Conservation (phyloP, 2,113 vertebrate species). For the Antidorcas marsupialis region DNA sequence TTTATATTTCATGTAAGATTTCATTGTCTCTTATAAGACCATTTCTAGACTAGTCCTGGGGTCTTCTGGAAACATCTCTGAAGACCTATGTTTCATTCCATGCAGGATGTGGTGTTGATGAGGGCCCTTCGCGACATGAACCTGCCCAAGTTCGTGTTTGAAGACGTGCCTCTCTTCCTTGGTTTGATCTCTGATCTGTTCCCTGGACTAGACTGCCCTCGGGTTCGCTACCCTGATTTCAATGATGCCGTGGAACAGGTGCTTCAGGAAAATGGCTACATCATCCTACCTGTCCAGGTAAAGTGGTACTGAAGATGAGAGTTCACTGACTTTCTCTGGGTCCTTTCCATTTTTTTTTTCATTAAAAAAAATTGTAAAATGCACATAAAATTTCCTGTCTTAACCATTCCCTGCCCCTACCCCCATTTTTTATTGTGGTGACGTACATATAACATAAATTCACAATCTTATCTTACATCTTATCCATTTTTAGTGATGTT, state of each 20-base stretch:
- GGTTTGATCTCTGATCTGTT: slow-evolving; percentile 96
- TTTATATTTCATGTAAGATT: background rate
- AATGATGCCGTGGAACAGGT: slow-evolving; percentile 90
- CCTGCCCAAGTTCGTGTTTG: slow-evolving; percentile 97
- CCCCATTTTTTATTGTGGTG: background rate
- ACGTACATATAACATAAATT: background rate
- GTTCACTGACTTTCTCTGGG: background rate
- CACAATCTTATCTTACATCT: background rate
- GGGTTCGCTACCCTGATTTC: slow-evolving; percentile 91
- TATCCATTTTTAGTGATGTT: background rate
- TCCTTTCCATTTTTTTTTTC: background rate
- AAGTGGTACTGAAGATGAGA: background rate
- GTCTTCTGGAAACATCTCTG: too few species aligned
- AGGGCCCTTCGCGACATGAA: slow-evolving; percentile 97
- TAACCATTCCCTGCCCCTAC: background rate
- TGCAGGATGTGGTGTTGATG: slow-evolving; percentile 96
- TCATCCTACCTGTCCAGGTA: slow-evolving; percentile 90
- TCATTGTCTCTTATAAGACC: fast-evolving
- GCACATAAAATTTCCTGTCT: background rate
- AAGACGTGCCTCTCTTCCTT: slow-evolving; percentile 95
- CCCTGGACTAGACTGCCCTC: slow-evolving; percentile 93
- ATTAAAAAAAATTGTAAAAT: background rate
- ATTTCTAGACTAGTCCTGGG: background rate
- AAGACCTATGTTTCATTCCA: background rate
- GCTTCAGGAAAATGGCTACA: slow-evolving; percentile 85